Conservation (phyloP, 1,140 invertebrate species). For the Drosophila busckii region DNA sequence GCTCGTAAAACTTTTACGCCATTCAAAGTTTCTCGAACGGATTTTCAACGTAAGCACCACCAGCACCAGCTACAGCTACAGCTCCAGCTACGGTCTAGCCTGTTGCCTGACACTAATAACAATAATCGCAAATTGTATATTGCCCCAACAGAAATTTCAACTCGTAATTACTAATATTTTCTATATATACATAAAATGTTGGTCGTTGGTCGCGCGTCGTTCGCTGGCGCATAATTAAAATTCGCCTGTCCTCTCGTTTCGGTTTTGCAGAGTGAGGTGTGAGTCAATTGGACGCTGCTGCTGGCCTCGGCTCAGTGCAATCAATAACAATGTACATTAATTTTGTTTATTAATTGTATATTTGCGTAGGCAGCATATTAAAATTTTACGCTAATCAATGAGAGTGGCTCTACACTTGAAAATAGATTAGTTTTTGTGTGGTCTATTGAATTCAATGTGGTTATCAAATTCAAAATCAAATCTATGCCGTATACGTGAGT, state of each 20-base stretch:
- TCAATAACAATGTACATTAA: conserved; percentile 76
- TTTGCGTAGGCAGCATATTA: conserved; percentile 65
- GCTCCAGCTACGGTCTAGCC: conserved; percentile 25
- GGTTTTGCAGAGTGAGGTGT: conserved; percentile 7
- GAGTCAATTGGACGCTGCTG: background rate
- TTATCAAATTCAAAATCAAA: background rate
- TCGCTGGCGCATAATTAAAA: conserved; percentile 69
- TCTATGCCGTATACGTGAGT: too few relatives aligned
- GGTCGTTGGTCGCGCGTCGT: conserved; percentile 9
- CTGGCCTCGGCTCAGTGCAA: conserved; percentile 35
- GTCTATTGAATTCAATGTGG: conserved; percentile 27
- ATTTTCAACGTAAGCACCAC: conserved; percentile 8
- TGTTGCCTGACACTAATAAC: conserved; percentile 70
- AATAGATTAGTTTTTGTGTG: conserved; percentile 37
- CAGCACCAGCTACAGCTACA: too few relatives aligned
- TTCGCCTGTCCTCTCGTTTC: conserved; percentile 41
- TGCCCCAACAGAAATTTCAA: conserved; percentile 75
- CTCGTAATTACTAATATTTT: conserved; percentile 74
- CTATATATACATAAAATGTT: conserved; percentile 39
- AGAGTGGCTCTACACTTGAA: conserved; percentile 39
- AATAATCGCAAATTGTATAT: conserved; percentile 77
- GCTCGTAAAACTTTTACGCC: conserved; percentile 60
- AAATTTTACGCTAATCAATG: conserved; percentile 63
- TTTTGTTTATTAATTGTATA: conserved; percentile 74
- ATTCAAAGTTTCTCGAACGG: conserved; percentile 42